Percentiles rank a stretch among this genome's conserved stretches.
Conservation (phyloP, 2,113 vertebrate genomes). For the Spea bombifrons region DNA sequence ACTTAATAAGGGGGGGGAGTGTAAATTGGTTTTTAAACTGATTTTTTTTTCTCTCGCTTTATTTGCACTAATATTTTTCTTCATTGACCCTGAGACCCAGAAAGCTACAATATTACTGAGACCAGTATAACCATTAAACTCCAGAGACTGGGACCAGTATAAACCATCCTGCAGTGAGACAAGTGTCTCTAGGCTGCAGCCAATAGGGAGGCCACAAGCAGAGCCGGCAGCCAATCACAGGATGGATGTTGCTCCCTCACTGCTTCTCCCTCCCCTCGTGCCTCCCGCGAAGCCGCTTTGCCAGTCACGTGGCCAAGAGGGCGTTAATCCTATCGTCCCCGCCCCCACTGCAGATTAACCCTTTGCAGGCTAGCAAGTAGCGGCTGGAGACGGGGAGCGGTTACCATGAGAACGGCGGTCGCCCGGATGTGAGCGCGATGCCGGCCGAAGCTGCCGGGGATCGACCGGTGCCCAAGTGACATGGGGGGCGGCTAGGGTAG, state of each 20-base stretch:
- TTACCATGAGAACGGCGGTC: slow-evolving; percentile 57
- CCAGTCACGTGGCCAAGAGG: slow-evolving; percentile 4
- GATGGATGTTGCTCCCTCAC: slow-evolving; percentile 49
- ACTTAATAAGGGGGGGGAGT: too few species aligned
- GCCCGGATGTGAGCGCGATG: slow-evolving; percentile 69
- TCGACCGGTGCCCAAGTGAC: slow-evolving; percentile 54
- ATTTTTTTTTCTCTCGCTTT: too few species aligned
- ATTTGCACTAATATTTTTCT: too few species aligned
- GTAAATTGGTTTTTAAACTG: too few species aligned
- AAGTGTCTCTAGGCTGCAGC: slow-evolving; percentile 17
- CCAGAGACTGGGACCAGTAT: not conserved
- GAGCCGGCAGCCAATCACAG: slow-evolving; percentile 36
- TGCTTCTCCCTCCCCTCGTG: slow-evolving; percentile 2
- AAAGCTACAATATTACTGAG: too few species aligned
- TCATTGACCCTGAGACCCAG: too few species aligned
- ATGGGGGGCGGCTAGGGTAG: slow-evolving; percentile 57
- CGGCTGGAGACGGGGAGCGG: slow-evolving; percentile 39
- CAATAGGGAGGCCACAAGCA: slow-evolving; percentile 39
- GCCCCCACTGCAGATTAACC: slow-evolving; percentile 60
- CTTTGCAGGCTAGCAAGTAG: slow-evolving; percentile 43
- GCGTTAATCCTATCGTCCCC: slow-evolving; percentile 48
- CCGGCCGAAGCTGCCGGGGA: slow-evolving; percentile 61
- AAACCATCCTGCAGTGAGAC: not conserved
- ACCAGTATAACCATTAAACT: not conserved
- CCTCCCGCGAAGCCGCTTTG: slow-evolving; percentile 52